Evolutionary conservation across 35 echinoderm and acorn worm genomes (phyloP).

Genomic region (Heliocidaris erythrogramma): DNA sequence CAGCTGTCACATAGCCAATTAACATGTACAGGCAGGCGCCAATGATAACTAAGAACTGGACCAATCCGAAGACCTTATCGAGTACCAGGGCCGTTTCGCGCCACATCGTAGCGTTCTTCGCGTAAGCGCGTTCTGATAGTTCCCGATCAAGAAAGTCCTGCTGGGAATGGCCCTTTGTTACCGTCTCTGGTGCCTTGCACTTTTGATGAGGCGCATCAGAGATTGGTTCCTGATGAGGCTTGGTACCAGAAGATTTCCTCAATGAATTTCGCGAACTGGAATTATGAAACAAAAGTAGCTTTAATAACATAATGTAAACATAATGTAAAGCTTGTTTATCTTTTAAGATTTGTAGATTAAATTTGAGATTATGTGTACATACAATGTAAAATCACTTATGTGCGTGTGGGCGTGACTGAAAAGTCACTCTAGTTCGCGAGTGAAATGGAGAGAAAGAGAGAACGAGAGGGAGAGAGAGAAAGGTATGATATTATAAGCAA

Average conservation of each 20-base stretch:
- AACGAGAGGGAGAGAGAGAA: no score
- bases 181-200: background rate
- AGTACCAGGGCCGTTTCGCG: constrained; percentile 18
- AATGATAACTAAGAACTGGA: constrained; percentile 18
- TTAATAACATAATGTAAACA: background rate
- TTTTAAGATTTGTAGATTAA: no score
- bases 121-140: background rate
- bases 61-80: constrained; percentile 25
- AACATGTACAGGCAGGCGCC: constrained; percentile 25
- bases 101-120: constrained; percentile 34
- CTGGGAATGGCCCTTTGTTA: background rate
- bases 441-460: no score
- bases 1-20: background rate
- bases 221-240: background rate
- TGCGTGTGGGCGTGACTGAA: no score
- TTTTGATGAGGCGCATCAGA: background rate
- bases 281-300: background rate
- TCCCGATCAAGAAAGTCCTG: background rate
- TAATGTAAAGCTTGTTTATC: no score
- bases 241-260: background rate
- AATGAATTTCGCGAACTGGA: background rate
- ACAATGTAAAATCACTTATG: no score
- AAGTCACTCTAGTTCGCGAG: no score
- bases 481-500: no score
- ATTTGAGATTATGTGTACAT: no score